These are phyloP conservation scores for Arizona elegans DNA, from an alignment of 2,113 vertebrate species.

Conservation along the genomic window DNA sequence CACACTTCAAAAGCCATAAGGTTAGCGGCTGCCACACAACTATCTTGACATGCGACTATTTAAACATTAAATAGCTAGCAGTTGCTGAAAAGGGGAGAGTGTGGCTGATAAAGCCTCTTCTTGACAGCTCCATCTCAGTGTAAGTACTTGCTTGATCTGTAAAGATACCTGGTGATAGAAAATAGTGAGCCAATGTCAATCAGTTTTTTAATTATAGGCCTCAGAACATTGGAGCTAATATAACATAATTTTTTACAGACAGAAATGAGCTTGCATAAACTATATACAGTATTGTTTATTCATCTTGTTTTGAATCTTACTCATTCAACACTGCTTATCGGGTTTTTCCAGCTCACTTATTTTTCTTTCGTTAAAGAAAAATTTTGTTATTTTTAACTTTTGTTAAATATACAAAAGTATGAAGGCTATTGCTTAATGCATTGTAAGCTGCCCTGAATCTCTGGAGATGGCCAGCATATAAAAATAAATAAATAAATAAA, in stretches of 20 bases:
- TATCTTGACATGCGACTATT: conserved; percentile 32
- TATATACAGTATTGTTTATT: background rate
- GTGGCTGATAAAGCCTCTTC: background rate
- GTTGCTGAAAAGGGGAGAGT: conserved; percentile 8
- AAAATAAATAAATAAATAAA: no score
- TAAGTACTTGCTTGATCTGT: background rate
- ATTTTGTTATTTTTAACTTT: no score
- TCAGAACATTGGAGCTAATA: background rate
- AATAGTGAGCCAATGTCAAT: background rate
- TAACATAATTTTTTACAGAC: background rate
- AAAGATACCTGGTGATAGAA: background rate
- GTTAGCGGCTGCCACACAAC: conserved; percentile 23
- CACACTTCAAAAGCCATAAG: conserved; percentile 29
- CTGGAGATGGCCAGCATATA: no score
- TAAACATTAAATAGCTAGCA: conserved; percentile 28
- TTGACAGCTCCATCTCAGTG: background rate
- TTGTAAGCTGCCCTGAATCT: no score
- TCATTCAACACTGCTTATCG: background rate
- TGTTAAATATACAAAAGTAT: no score
- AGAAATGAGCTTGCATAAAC: conserved; percentile 12
- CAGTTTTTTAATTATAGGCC: accelerated
- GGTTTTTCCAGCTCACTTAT: background rate
- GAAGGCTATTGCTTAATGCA: no score
- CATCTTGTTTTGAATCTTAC: background rate
- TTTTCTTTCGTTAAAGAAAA: no score